Percentiles rank a stretch among this genome's conserved stretches.
Conservation (phyloP, 2,888 invertebrate species). For the Coelopa pilipes region DNA sequence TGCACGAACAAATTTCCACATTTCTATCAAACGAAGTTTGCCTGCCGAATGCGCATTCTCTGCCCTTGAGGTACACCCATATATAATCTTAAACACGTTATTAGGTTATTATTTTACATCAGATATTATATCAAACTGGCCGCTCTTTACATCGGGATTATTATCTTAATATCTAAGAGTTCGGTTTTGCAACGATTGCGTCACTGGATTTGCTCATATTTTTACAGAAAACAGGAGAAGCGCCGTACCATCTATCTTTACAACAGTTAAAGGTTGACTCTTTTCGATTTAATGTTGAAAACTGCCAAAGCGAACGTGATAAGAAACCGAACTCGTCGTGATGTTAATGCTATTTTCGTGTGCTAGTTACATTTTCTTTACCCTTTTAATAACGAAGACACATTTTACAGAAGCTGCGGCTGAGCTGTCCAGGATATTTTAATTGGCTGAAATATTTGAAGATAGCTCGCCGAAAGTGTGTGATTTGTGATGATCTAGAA, state of each 20-base stretch:
- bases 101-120: constrained; percentile 10
- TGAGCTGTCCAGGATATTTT: constrained; percentile 72
- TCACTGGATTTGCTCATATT: constrained; percentile 78
- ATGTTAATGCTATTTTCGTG: constrained; percentile 53
- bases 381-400: neutral
- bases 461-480: constrained; percentile 74
- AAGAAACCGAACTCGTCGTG: constrained; percentile 45
- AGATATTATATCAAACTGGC: constrained; percentile 57
- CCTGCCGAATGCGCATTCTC: constrained; percentile 73
- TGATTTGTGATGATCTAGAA: constrained; percentile 78
- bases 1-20: constrained; percentile 69
- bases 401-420: constrained; percentile 70
- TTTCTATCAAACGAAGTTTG: constrained; percentile 73
- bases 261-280: constrained; percentile 75
- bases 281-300: constrained; percentile 47
- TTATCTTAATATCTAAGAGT: constrained; percentile 56
- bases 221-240: constrained; percentile 83
- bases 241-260: constrained; percentile 81
- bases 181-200: constrained; percentile 64
- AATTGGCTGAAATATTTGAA: constrained; percentile 74
- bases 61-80: constrained; percentile 64
- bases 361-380: constrained; percentile 22
- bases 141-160: constrained; percentile 50
- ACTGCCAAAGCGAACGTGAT: constrained; percentile 51
- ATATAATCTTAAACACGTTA: neutral